phyloP scores from a whole-genome alignment of 2,888 invertebrate genomes.

The Tupiocoris notatus region DNA sequence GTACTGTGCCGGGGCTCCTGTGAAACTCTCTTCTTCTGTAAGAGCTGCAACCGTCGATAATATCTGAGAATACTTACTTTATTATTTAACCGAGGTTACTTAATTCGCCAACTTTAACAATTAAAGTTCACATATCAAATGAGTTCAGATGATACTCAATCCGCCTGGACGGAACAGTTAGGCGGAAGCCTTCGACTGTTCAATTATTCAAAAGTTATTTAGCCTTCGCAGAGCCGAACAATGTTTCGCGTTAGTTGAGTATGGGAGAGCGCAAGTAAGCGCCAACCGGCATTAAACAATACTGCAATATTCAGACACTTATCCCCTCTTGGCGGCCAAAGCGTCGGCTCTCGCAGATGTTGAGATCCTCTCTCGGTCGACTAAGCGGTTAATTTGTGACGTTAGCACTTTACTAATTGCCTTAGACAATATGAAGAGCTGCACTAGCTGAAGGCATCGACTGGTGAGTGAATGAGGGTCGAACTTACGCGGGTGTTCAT shows the following conservation, averaged over 20 bases:
- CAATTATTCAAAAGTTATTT: neutral
- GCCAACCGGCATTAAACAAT: constrained; percentile 35
- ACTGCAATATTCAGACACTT: constrained; percentile 35
- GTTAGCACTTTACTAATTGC: constrained; percentile 46
- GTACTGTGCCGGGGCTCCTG: no score
- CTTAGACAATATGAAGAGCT: constrained; percentile 44
- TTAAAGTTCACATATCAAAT: no score
- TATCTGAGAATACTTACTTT: no score
- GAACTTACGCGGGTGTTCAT: neutral
- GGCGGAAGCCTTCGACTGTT: no score
- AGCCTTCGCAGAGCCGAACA: neutral
- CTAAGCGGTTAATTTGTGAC: constrained; percentile 45
- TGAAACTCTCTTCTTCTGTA: no score
- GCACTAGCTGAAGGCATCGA: neutral
- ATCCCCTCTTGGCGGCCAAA: neutral
- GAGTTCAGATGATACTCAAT: no score
- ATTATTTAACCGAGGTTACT: no score
- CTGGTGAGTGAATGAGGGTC: neutral
- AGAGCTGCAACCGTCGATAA: no score
- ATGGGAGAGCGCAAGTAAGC: constrained; percentile 7
- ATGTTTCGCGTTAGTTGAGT: constrained; percentile 7
- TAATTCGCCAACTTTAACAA: no score
- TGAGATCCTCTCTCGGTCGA: constrained; percentile 14
- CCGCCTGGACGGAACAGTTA: no score
- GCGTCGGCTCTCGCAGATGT: neutral